These are phyloP conservation scores for Nezara viridula DNA, from an alignment of 2,888 invertebrate genomes.

Conservation along the genomic window DNA sequence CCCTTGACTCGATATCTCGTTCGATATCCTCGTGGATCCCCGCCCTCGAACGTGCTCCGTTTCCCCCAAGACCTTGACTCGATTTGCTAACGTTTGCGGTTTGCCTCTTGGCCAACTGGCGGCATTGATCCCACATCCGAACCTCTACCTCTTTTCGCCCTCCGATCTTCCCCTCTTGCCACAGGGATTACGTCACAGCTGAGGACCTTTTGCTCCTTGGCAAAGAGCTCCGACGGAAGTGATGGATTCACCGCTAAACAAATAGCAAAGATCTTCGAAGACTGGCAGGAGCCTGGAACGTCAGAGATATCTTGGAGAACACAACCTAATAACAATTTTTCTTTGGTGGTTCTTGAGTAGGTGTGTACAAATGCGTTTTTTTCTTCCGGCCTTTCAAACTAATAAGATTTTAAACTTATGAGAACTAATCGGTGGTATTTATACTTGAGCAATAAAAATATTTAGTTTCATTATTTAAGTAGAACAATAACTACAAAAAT, in stretches of 20 bases:
- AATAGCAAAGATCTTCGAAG: background rate
- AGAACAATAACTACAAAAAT: no score
- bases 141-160: slow-evolving; percentile 48
- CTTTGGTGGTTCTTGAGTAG: no score
- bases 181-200: slow-evolving; percentile 1
- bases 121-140: slow-evolving; percentile 49
- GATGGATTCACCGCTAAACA: background rate
- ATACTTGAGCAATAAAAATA: no score
- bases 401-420: no score
- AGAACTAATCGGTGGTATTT: no score
- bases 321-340: no score
- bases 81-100: slow-evolving; percentile 48
- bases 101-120: slow-evolving; percentile 27
- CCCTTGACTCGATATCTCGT: slow-evolving; percentile 38
- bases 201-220: slow-evolving; percentile 21
- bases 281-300: background rate
- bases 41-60: slow-evolving; percentile 48
- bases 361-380: no score
- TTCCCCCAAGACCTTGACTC: slow-evolving; percentile 34
- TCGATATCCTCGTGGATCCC: slow-evolving; percentile 34
- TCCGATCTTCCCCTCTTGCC: slow-evolving; percentile 51
- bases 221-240: background rate
- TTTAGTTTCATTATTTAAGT: no score
- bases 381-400: no score
- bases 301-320: no score